Evolutionary conservation across 2,888 invertebrate genomes (phyloP).

Genomic region (Fragum fragum): DNA sequence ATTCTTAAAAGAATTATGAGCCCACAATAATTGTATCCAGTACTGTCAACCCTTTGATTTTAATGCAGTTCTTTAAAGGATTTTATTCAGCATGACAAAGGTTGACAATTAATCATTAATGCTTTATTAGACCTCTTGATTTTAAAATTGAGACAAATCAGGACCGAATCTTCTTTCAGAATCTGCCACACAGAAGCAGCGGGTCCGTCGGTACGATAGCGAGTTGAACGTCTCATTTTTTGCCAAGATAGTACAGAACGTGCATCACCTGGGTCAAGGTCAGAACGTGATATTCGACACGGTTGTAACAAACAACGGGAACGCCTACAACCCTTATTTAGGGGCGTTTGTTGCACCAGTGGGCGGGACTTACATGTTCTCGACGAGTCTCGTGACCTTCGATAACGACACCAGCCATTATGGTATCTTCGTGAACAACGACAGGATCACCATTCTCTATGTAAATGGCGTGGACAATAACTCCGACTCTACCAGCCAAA

Average conservation of each 20-base stretch:
- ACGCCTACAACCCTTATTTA: slow-evolving; percentile 22
- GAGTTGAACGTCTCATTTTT: slow-evolving; percentile 23
- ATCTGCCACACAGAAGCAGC: not conserved
- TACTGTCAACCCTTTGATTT: too few relatives aligned
- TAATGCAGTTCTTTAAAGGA: too few relatives aligned
- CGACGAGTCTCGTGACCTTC: slow-evolving; percentile 22
- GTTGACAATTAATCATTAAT: too few relatives aligned
- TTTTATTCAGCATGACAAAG: too few relatives aligned
- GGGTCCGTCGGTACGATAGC: not conserved
- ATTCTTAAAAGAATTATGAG: too few relatives aligned
- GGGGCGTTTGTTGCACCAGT: slow-evolving; percentile 22
- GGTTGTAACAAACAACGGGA: slow-evolving; percentile 21
- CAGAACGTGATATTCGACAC: slow-evolving; percentile 23
- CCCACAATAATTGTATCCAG: too few relatives aligned
- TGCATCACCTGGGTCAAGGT: slow-evolving; percentile 30
- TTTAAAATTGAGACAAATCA: too few relatives aligned
- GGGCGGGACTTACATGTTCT: slow-evolving; percentile 30
- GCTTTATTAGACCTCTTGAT: too few relatives aligned
- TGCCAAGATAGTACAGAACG: slow-evolving; percentile 14
- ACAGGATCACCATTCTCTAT: slow-evolving; percentile 16
- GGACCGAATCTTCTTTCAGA: too few relatives aligned
- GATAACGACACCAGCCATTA: slow-evolving; percentile 21
- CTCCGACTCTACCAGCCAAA: slow-evolving; percentile 12
- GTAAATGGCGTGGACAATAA: slow-evolving; percentile 19
- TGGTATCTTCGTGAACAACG: slow-evolving; percentile 16